phyloP scores from a whole-genome alignment of 2,797 vertebrate species.

The Pangasius macronema region DNA sequence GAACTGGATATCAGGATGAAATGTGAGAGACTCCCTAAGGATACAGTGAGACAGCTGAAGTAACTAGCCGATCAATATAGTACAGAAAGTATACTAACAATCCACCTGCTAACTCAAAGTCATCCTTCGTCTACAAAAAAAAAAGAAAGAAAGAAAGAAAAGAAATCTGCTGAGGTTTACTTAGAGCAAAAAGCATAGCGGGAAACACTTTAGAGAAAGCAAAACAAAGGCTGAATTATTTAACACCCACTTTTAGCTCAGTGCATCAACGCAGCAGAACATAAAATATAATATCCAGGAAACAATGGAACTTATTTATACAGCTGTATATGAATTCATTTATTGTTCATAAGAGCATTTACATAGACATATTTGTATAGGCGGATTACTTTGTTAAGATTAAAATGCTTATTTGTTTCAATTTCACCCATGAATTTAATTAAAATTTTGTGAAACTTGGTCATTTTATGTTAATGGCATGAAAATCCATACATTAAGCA shows the following conservation, averaged over 20 bases:
- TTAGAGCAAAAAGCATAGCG: neutral
- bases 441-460: neutral
- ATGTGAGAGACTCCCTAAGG: slow-evolving; percentile 30
- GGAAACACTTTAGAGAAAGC: slow-evolving; percentile 44
- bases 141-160: neutral
- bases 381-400: neutral
- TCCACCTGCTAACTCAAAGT: neutral
- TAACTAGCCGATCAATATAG: neutral
- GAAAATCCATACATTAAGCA: neutral
- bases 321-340: neutral
- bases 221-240: slow-evolving; percentile 47
- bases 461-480: neutral
- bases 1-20: slow-evolving; percentile 29
- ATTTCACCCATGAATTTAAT: neutral
- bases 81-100: neutral
- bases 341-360: neutral
- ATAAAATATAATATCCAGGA: neutral
- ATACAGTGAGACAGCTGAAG: neutral
- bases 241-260: slow-evolving; percentile 23
- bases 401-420: neutral
- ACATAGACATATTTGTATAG: neutral
- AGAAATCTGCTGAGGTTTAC: neutral
- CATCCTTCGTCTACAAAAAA: neutral
- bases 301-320: neutral
- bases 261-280: slow-evolving; percentile 20